Evolutionary conservation across 2,113 vertebrate genomes (phyloP).

Genomic region (Sula dactylatra): DNA sequence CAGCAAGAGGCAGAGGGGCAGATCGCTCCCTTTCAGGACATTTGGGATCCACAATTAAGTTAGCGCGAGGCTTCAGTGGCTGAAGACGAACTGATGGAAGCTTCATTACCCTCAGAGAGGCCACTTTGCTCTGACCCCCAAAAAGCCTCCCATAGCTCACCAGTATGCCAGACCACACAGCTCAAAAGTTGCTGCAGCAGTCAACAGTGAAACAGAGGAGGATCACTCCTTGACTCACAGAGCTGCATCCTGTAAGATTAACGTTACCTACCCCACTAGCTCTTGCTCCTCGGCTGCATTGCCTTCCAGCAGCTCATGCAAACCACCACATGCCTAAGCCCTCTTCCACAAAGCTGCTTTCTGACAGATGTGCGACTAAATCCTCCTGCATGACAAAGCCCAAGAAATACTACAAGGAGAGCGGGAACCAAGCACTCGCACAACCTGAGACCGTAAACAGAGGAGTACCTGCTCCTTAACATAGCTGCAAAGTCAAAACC

Average conservation of each 20-base stretch:
- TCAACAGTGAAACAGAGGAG: neutral
- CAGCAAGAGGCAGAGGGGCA: neutral
- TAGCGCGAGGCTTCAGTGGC: neutral
- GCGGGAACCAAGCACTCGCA: neutral
- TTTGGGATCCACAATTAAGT: neutral
- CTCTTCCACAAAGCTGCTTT: neutral
- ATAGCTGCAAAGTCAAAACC: neutral
- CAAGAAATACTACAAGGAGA: neutral
- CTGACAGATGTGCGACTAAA: neutral
- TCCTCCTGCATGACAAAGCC: neutral
- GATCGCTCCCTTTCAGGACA: neutral
- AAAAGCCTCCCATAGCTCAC: neutral
- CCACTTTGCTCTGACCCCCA: neutral
- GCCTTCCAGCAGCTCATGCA: neutral
- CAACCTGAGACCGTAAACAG: neutral
- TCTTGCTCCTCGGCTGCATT: neutral
- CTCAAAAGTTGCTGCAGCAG: neutral
- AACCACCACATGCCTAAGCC: neutral
- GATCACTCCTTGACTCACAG: neutral
- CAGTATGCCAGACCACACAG: neutral
- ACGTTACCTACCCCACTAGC: neutral
- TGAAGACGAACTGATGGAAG: neutral
- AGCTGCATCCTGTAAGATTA: neutral
- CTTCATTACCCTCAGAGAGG: neutral
- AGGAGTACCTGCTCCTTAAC: neutral